Evolutionary conservation across 2,888 invertebrate genomes (phyloP), one percentile per base, ranked within the genome.

Genomic region (Coenonympha arcania): DNA sequence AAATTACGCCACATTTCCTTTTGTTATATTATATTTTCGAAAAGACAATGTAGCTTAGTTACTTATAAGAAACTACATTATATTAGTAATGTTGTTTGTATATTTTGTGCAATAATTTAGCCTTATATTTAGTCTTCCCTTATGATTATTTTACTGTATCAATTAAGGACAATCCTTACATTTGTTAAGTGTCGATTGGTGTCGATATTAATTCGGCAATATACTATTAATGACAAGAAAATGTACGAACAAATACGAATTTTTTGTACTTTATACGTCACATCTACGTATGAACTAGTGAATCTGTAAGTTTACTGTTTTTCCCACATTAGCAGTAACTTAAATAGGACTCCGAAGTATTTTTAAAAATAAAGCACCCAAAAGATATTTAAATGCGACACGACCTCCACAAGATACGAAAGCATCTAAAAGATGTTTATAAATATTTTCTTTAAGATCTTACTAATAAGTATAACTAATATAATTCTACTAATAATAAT

Each of bases 111-210:
- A 54, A 44, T 54, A n/a, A n/a, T n/a, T n/a, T 50, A 43, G 41
- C 28, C 37, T 26, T 30, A 41, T 33, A 22, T 46, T 46, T 22
- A 45, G 55, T 50, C 50, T 48, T 57, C 40, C 45, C 44, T 44
- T 43, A 9, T 39, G 11, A 2, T 37, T 42, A 51, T 44, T 34
- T 43, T 46, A 33, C 49, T 46, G 13, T 26, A 44, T 54, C 51
- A 50, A 56, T 59, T 59, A 53, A 58, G 60, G 56, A 57, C 56
- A 58, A 48, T 55, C 64, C 67, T 28, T n/a, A n/a, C n/a, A 28
- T 6, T 64, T 71, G 63, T 18, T 11, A n/a, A 13, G 8, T 26
- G 44, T 26, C 24, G 18, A 34, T 24, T n/a, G n/a, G n/a, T n/a
- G n/a, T n/a, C n/a, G n/a, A n/a, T n/a, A n/a, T n/a, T n/a, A n/a